Evolutionary conservation across 2,797 vertebrate genomes (phyloP).

Genomic region (Rachycentron canadum): DNA sequence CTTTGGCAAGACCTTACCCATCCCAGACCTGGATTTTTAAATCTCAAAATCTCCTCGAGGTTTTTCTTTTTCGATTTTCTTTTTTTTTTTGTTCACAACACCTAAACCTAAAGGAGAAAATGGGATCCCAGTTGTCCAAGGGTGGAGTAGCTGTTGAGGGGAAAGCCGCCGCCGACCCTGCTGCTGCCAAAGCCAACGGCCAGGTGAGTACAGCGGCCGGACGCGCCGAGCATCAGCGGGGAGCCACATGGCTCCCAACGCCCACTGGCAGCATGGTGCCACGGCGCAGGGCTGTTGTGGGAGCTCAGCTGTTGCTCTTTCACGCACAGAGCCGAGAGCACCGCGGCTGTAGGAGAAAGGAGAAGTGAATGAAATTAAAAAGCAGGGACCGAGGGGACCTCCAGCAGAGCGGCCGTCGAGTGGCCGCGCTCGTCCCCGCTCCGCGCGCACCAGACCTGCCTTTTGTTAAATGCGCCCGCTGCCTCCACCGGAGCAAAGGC

Average conservation of each 20-base stretch:
- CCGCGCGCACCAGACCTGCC: slow-evolving; percentile 45
- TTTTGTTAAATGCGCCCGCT: slow-evolving; percentile 63
- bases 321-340: background rate
- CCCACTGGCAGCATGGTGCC: slow-evolving; percentile 66
- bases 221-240: slow-evolving; percentile 26
- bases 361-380: background rate
- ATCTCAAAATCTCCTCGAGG: slow-evolving; percentile 46
- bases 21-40: slow-evolving; percentile 77
- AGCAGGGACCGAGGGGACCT: background rate
- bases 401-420: slow-evolving; percentile 39
- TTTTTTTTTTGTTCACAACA: slow-evolving; percentile 58
- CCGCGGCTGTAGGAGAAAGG: background rate
- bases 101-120: slow-evolving; percentile 78
- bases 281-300: background rate
- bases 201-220: slow-evolving; percentile 85
- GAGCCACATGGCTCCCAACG: slow-evolving; percentile 78
- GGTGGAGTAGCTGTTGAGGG: slow-evolving; percentile 88
- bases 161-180: slow-evolving; percentile 82
- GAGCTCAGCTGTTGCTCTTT: slow-evolving; percentile 8
- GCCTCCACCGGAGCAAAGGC: background rate
- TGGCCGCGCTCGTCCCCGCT: slow-evolving; percentile 40
- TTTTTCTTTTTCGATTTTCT: slow-evolving; percentile 76
- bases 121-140: slow-evolving; percentile 94
- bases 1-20: slow-evolving; percentile 47
- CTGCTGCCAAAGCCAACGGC: slow-evolving; percentile 91